Conservation (phyloP, 1,140 invertebrate species). For the Zophobas morio region DNA sequence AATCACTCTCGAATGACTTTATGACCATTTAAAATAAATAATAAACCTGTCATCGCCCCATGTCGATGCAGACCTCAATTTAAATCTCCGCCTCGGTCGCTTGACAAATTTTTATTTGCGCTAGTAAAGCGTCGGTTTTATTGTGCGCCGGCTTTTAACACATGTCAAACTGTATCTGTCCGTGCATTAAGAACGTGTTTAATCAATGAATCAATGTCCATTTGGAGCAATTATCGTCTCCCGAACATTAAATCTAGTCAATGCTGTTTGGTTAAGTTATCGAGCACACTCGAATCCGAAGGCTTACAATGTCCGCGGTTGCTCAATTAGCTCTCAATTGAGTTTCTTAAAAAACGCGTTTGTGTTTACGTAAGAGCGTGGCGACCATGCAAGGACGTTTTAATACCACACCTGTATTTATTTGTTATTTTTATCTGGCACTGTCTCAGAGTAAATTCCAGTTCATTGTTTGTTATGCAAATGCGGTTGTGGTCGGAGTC, state of each 20-base stretch:
- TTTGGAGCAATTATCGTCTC: constrained; percentile 19
- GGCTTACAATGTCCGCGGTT: constrained; percentile 41
- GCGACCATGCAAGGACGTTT: constrained; percentile 55
- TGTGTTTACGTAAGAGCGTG: constrained; percentile 46
- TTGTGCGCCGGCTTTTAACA: neutral
- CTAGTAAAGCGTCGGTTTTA: neutral
- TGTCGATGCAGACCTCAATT: neutral
- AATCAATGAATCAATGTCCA: constrained; percentile 6
- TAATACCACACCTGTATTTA: constrained; percentile 53
- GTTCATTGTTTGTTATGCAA: constrained; percentile 54
- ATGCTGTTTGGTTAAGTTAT: constrained; percentile 19
- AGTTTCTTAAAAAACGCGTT: constrained; percentile 44
- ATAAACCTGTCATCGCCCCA: constrained; percentile 4
- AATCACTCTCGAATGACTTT: no score
- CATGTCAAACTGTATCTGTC: neutral
- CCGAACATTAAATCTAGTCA: constrained; percentile 21
- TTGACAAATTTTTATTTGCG: constrained; percentile 6
- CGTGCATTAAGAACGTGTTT: neutral
- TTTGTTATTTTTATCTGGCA: constrained; percentile 53
- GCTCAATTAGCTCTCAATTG: constrained; percentile 47
- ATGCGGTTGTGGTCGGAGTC: constrained; percentile 39
- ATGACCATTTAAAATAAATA: constrained; percentile 7
- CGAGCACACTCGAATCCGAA: constrained; percentile 31
- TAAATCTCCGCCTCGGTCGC: neutral
- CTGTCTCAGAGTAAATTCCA: constrained; percentile 49